Evolutionary conservation across 2,797 vertebrate genomes (phyloP).

Genomic region (Hemitrygon akajei): DNA sequence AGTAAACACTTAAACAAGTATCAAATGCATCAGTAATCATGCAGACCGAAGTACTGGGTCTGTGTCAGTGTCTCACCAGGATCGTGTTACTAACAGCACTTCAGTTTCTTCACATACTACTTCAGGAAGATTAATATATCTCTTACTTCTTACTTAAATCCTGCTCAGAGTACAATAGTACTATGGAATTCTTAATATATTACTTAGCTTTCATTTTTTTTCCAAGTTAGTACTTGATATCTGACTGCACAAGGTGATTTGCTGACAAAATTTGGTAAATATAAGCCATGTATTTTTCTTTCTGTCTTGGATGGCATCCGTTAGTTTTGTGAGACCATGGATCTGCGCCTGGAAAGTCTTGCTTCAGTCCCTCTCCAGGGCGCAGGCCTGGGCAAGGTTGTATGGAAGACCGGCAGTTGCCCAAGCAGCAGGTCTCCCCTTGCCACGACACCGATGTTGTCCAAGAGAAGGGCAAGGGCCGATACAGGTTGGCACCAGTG

Average conservation of each 20-base stretch:
- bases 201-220: neutral
- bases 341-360: too few species aligned
- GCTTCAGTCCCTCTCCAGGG: too few species aligned
- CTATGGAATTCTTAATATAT: neutral
- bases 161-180: neutral
- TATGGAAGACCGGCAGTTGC: too few species aligned
- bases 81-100: neutral
- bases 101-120: neutral
- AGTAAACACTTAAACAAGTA: neutral
- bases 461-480: too few species aligned
- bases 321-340: too few species aligned
- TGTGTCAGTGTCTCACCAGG: neutral
- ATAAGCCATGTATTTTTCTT: neutral
- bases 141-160: neutral
- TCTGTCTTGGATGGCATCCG: too few species aligned
- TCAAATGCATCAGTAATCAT: neutral
- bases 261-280: neutral
- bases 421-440: too few species aligned
- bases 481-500: too few species aligned
- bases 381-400: too few species aligned
- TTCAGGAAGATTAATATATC: neutral
- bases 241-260: too few species aligned
- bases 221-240: neutral
- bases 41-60: neutral
- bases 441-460: too few species aligned